These are phyloP conservation scores for Antennarius maculatus DNA, from an alignment of 2,797 vertebrate genomes.

Conservation along the genomic window DNA sequence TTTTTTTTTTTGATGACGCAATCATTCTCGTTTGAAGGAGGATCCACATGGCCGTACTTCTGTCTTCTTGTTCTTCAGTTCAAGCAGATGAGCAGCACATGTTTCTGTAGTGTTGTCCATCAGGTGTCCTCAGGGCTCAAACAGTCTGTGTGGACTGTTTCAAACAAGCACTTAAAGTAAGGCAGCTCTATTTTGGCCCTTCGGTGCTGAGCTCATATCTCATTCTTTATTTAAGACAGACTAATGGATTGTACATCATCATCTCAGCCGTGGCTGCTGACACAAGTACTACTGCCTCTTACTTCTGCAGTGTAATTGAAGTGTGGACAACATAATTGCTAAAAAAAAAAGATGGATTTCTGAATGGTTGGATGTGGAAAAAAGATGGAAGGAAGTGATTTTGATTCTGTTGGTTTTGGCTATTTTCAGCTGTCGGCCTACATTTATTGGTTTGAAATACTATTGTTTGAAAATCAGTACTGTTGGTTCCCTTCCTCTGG, in stretches of 20 bases:
- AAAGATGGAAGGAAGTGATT: no score
- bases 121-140: constrained; percentile 37
- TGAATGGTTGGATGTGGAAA: no score
- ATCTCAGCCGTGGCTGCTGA: constrained; percentile 22
- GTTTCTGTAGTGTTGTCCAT: constrained; percentile 36
- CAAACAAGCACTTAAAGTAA: constrained; percentile 43
- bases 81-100: constrained; percentile 35
- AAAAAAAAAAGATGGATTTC: no score
- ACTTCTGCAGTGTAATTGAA: no score
- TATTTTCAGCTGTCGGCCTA: no score
- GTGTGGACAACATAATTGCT: no score
- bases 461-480: no score
- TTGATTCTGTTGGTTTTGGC: no score
- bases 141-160: constrained; percentile 30
- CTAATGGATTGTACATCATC: constrained; percentile 62
- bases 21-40: neutral
- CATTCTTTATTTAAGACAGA: constrained; percentile 59
- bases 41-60: neutral
- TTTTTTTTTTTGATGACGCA: neutral
- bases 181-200: constrained; percentile 19
- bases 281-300: neutral
- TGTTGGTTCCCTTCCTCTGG: no score
- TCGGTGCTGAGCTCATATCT: constrained; percentile 44
- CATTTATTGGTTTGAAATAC: no score
- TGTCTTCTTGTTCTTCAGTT: constrained; percentile 16